Evolutionary conservation across 2,797 vertebrate species (phyloP).

Genomic region (Cephalopachus bancanus): DNA sequence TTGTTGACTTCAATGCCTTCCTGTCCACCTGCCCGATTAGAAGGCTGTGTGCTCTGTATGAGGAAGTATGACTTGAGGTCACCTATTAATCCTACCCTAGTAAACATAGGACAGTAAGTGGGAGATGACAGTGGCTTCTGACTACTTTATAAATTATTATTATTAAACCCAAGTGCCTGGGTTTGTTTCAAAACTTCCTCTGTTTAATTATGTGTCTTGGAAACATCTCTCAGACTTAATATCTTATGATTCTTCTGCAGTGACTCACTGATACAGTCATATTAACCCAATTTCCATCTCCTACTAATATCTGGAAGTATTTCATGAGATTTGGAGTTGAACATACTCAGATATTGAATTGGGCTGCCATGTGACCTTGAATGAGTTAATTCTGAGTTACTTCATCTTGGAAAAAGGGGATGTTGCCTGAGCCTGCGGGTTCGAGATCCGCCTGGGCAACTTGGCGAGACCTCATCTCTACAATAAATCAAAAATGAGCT

Average conservation of each 20-base stretch:
- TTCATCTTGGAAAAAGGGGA: not conserved
- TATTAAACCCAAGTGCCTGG: not conserved
- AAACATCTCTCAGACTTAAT: slow-evolving; percentile 40
- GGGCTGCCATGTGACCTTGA: not conserved
- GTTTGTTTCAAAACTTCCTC: slow-evolving; percentile 27
- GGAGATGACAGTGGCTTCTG: not conserved
- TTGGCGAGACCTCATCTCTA: too few species aligned
- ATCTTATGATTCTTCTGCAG: not conserved
- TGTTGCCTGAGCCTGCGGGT: too few species aligned
- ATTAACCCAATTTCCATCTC: not conserved
- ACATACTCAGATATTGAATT: not conserved
- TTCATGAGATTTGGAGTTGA: not conserved
- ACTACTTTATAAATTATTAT: not conserved
- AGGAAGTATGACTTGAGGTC: not conserved
- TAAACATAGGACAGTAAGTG: not conserved
- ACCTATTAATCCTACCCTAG: not conserved
- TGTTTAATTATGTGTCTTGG: not conserved
- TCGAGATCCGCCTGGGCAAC: too few species aligned
- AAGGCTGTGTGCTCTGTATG: not conserved
- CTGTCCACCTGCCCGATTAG: not conserved
- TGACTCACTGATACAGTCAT: not conserved
- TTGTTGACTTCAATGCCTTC: not conserved
- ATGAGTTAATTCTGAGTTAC: not conserved
- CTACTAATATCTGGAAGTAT: not conserved
- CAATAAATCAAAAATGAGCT: too few species aligned